Evolutionary conservation across 92 coral and sea anemone genomes (phyloP).

Genomic region (Umimayanthus kanabou): DNA sequence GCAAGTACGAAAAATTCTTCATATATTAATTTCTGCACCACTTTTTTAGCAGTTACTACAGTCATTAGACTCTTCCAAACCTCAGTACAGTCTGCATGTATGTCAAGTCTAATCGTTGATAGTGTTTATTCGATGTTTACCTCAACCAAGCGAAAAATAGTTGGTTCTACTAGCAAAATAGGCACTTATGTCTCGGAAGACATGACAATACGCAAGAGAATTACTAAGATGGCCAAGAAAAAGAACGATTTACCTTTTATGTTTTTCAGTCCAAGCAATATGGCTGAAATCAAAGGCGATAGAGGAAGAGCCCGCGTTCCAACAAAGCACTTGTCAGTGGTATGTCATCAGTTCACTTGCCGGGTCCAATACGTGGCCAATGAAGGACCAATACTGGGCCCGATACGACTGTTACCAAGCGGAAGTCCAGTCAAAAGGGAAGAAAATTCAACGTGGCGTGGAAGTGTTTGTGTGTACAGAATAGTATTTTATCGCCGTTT

Average conservation of each 20-base stretch:
- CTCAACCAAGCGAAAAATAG: not conserved
- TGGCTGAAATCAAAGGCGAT: conserved; percentile 52
- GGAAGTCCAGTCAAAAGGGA: not conserved
- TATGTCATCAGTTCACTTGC: not conserved
- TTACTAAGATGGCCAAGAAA: conserved; percentile 3
- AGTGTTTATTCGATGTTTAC: not conserved
- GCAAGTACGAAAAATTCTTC: not conserved
- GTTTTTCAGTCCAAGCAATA: conserved; percentile 52
- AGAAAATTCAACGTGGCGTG: conserved; percentile 29
- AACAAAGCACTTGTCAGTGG: conserved; percentile 30
- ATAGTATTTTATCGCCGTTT: not conserved
- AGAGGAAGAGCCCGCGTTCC: conserved; percentile 66
- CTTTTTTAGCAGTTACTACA: no score
- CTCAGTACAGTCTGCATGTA: not conserved
- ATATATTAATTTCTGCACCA: not conserved
- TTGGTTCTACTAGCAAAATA: not conserved
- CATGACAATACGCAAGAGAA: not conserved
- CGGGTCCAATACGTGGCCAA: not conserved
- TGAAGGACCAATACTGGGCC: not conserved
- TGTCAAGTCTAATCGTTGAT: not conserved
- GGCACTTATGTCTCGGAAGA: not conserved
- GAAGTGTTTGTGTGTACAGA: not conserved
- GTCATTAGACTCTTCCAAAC: not conserved
- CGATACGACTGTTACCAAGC: not conserved
- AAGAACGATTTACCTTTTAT: conserved; percentile 50